Evolutionary conservation across 2,797 vertebrate species (phyloP).

Genomic region (Cossypha polioptera): DNA sequence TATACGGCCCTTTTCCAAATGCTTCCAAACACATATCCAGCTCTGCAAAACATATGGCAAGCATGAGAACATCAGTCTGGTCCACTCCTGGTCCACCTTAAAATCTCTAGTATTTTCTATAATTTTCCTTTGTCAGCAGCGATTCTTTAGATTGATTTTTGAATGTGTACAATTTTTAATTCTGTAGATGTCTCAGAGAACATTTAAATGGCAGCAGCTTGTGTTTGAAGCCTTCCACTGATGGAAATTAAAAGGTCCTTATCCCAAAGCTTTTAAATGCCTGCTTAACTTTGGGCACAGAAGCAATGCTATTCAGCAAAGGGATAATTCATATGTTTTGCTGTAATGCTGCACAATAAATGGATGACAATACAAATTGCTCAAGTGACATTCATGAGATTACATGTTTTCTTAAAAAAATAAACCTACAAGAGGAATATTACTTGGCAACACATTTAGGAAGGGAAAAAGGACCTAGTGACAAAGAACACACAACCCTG

Average conservation of each 20-base stretch:
- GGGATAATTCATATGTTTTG: not conserved
- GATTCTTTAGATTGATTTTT: not conserved
- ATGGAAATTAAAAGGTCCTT: conserved; percentile 6
- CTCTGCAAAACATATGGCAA: not conserved
- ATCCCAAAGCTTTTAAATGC: not conserved
- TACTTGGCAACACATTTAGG: not conserved
- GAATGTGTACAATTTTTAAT: not conserved
- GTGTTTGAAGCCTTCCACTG: not conserved
- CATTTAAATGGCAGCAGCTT: not conserved
- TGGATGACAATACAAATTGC: not conserved
- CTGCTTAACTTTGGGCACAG: not conserved
- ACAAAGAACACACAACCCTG: not conserved
- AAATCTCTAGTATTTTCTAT: not conserved
- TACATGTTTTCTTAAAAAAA: not conserved
- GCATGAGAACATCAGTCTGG: not conserved
- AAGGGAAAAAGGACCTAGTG: not conserved
- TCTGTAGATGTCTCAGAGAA: not conserved
- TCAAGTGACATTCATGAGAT: not conserved
- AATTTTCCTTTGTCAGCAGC: not conserved
- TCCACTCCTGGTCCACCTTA: not conserved
- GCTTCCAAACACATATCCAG: not conserved
- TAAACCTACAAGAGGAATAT: not conserved
- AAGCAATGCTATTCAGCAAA: not conserved
- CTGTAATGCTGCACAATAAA: not conserved
- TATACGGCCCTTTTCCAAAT: not conserved